Evolutionary conservation across 1,140 invertebrate species (phyloP).

Genomic region (Marisa cornuarietis): DNA sequence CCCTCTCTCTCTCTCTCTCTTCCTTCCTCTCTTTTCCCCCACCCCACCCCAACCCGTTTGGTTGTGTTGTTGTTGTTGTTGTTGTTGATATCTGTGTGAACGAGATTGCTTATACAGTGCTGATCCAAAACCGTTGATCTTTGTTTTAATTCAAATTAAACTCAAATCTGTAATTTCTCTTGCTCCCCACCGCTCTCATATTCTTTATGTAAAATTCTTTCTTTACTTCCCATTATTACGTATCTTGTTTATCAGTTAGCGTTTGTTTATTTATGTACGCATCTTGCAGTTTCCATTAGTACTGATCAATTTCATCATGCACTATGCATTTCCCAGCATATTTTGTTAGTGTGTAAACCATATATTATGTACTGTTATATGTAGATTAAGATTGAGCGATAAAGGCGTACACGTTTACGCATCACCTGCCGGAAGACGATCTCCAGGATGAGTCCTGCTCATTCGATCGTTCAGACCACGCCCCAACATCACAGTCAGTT

Average conservation of each 20-base stretch:
- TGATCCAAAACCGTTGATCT: neutral
- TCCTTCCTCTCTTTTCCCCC: neutral
- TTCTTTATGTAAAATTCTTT: neutral
- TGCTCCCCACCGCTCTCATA: neutral
- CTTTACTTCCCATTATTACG: too few species aligned
- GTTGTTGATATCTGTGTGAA: neutral
- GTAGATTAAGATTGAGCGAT: too few species aligned
- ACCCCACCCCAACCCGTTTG: too few species aligned
- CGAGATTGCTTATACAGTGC: neutral
- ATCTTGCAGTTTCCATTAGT: too few species aligned
- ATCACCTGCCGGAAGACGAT: too few species aligned
- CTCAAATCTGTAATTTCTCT: neutral
- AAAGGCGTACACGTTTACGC: too few species aligned
- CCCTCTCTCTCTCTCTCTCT: neutral
- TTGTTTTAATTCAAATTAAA: neutral
- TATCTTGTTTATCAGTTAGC: neutral
- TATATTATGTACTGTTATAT: too few species aligned
- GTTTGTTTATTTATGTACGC: neutral
- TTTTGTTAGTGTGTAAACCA: neutral
- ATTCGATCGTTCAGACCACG: too few species aligned
- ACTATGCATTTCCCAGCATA: neutral
- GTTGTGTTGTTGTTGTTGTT: too few species aligned
- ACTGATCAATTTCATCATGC: neutral
- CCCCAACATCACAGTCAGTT: too few species aligned
- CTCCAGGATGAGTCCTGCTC: too few species aligned